Conservation (phyloP, 2,113 vertebrate species). For the Strix uralensis region DNA sequence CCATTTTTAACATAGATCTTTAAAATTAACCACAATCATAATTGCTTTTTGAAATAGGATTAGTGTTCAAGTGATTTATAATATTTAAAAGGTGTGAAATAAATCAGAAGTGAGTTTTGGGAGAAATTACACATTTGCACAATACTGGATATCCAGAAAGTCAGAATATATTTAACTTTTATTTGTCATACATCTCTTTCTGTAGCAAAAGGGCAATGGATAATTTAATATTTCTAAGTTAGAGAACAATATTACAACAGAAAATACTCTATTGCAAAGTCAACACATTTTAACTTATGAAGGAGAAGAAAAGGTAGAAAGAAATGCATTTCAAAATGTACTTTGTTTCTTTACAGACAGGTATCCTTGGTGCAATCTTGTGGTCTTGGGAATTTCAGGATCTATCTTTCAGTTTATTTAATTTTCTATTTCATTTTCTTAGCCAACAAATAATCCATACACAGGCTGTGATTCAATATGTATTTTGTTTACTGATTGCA, state of each 20-base stretch:
- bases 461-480: neutral
- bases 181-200: neutral
- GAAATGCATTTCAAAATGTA: neutral
- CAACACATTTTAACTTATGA: slow-evolving; percentile 3
- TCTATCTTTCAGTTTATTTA: neutral
- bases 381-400: neutral
- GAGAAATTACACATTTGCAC: neutral
- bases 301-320: slow-evolving; percentile 14
- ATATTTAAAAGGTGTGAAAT: neutral
- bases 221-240: neutral
- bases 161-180: neutral
- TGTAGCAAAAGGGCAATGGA: neutral
- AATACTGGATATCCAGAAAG: neutral
- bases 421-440: neutral
- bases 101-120: neutral
- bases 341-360: neutral
- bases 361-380: neutral
- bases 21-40: neutral
- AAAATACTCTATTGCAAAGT: neutral
- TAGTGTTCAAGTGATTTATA: neutral
- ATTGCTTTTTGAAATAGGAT: neutral
- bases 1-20: neutral
- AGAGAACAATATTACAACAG: neutral
- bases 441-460: neutral
- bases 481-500: neutral